Base-by-base conservation (phyloP, 1,140 invertebrate genomes). In the Drosophila mauritiana region DNA sequence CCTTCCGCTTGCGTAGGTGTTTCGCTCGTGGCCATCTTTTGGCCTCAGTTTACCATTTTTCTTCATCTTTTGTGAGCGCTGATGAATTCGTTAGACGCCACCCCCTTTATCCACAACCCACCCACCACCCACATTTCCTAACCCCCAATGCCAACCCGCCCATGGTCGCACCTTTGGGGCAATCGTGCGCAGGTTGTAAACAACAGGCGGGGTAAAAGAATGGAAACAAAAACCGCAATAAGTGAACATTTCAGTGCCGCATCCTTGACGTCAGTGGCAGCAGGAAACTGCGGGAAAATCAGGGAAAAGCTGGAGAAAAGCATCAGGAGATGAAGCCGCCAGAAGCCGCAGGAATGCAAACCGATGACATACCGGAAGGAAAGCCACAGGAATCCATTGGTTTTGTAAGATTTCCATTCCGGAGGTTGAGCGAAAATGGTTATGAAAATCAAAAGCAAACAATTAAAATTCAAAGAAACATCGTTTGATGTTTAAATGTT, bases 21-120 rank as follows among this genome's bases (percentile, higher is more conserved):
- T 70, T 70, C 13, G 67, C 67, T 56, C 25, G 25, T 48, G 64
- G 64, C 65, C 63, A 70, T 70, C 51, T 69, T 48, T 48, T 46
- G 65, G 67, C 51, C 67, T 70, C 40, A 70, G 64, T 57, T 70
- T 70, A 65, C 65, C 64, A 70, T 70, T 70, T 70, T 70, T 70
- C 68, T 70, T 70, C 52, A 70, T 70, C 68, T 70, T 70, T 70
- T 70, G 64, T 57, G 49, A 37, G 22, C 51, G 51, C 52, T 57
- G 64, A 70, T 70, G 68, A 70, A 70, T 70, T 70, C 68, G 68
- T 70, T 69, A 69, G 63, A 46, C 8, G 48, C 43, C 6, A 15
- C 37, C 48, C 27, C 4, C 36, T 12, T 27, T 3, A 7, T 11
- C 17, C 39, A 31, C 17, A 22, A 6, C n/a, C 7, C 13, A 39